phyloP scores from a whole-genome alignment of 2,113 vertebrate species.

The Thalassarche chlororhynchos region DNA sequence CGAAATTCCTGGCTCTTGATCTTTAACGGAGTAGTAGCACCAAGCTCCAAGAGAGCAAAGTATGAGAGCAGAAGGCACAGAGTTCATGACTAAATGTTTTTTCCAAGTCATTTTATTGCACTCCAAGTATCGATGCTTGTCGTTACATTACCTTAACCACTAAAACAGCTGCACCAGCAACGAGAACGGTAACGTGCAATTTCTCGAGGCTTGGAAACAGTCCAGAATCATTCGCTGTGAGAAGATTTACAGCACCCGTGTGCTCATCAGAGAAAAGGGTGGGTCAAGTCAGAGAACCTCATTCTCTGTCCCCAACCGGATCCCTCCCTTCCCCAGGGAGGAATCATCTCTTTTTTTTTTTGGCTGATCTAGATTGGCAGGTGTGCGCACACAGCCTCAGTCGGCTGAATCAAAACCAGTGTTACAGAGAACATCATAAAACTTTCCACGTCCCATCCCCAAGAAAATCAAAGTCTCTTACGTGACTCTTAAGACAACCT shows the following conservation, averaged over 20 bases:
- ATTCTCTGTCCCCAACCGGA: neutral
- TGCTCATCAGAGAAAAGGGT: neutral
- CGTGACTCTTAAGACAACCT: neutral
- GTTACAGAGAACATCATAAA: neutral
- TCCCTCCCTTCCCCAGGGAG: neutral
- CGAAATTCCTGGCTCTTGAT: neutral
- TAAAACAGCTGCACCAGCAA: neutral
- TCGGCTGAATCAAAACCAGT: rapidly evolving
- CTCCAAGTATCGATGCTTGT: neutral
- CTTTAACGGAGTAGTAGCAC: neutral
- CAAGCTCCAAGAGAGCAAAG: neutral
- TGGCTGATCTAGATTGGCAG: neutral
- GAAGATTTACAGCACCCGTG: neutral
- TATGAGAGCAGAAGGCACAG: neutral
- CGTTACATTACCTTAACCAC: neutral
- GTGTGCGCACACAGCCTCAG: neutral
- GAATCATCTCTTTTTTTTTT: neutral
- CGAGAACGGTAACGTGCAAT: neutral
- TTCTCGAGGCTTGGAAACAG: neutral
- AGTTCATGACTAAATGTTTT: neutral
- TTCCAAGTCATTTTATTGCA: neutral
- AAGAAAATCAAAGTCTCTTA: neutral
- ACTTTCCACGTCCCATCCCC: neutral
- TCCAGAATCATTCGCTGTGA: neutral
- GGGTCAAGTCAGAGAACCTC: neutral